Percentiles rank a stretch among this genome's conserved stretches.
Evolutionary conservation across 2,888 invertebrate species (phyloP).

Genomic region (Amiota minor): DNA sequence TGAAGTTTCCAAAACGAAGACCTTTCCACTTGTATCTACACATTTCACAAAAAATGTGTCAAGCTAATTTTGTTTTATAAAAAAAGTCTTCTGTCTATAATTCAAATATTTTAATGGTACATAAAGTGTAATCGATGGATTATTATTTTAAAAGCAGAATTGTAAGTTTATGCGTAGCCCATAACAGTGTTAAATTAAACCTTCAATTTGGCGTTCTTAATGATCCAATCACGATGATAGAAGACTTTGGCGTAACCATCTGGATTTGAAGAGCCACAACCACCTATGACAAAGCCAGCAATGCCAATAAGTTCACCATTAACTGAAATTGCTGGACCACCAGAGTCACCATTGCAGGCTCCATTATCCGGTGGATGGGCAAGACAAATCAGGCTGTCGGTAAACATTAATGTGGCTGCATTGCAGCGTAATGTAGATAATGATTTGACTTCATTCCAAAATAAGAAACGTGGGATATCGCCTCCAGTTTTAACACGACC

Average conservation of each 20-base stretch:
- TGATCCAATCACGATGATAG: constrained; percentile 56
- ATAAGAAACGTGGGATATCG: constrained; percentile 52
- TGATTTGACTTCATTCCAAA: constrained; percentile 56
- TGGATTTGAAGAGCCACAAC: constrained; percentile 57
- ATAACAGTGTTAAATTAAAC: no score
- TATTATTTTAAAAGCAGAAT: constrained; percentile 1
- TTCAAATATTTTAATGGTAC: background rate
- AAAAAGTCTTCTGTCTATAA: background rate
- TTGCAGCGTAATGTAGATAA: constrained; percentile 49
- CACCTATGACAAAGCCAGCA: constrained; percentile 60
- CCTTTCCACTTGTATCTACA: background rate
- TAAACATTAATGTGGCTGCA: constrained; percentile 41
- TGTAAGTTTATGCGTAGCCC: constrained; percentile 16
- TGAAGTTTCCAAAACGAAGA: background rate
- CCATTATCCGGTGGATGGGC: constrained; percentile 56
- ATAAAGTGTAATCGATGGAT: background rate
- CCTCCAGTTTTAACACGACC: constrained; percentile 53
- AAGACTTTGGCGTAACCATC: constrained; percentile 63
- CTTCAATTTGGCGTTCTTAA: constrained; percentile 46
- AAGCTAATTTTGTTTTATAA: no score
- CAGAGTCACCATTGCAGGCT: constrained; percentile 67
- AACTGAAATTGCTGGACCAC: constrained; percentile 61
- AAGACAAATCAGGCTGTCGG: constrained; percentile 53
- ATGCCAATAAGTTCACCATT: constrained; percentile 61
- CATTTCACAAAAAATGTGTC: no score